Conservation (phyloP, 2,113 vertebrate genomes). For the Tinamus guttatus region DNA sequence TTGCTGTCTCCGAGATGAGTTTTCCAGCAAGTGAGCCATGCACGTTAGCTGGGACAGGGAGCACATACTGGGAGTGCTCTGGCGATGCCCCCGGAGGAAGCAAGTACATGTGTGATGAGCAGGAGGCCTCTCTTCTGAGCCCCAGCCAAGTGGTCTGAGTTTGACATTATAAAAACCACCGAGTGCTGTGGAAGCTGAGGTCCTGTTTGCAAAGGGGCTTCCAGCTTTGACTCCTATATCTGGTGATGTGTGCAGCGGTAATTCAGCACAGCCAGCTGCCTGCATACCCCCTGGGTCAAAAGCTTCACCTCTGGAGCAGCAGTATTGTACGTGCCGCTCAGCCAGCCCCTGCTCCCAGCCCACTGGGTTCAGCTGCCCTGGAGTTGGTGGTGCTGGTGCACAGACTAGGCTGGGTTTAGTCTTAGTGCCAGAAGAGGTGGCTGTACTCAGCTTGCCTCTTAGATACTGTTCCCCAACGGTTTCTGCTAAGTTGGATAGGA, state of each 20-base stretch:
- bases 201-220: background rate
- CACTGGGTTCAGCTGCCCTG: background rate
- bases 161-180: background rate
- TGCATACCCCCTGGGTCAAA: accelerated
- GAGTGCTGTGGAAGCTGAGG: background rate
- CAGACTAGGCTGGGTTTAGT: background rate
- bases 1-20: background rate
- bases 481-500: background rate
- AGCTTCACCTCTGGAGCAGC: background rate
- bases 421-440: background rate
- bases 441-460: background rate
- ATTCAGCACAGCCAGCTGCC: background rate
- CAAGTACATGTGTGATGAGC: background rate
- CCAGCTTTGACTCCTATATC: background rate
- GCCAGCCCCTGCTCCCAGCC: background rate
- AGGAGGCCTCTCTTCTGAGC: background rate
- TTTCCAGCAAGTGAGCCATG: background rate
- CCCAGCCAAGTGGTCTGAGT: background rate
- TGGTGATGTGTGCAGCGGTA: background rate
- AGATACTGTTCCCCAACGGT: background rate
- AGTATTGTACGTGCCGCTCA: background rate
- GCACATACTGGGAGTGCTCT: background rate
- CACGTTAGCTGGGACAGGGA: background rate
- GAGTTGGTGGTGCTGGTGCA: background rate
- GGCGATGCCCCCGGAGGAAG: accelerated